Percentiles rank a stretch among this genome's conserved stretches.
Conservation (phyloP, 37 sponge, comb jelly and placozoan genomes). For the Aphrocallistes beatrix region DNA sequence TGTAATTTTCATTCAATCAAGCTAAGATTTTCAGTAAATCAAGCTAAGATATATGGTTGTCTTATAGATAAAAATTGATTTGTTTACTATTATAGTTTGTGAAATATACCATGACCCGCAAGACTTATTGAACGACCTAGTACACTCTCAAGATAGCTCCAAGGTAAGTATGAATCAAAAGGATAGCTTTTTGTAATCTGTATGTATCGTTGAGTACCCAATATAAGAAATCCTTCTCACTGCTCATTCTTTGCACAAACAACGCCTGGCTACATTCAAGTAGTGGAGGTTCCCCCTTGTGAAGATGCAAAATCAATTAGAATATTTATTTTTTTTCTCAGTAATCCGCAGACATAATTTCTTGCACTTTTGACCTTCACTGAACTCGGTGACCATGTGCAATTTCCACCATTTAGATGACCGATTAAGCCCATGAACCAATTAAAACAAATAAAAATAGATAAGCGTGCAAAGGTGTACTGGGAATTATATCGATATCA, state of each 20-base stretch:
- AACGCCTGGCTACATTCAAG: background rate
- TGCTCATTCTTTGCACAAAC: background rate
- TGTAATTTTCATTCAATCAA: too few species aligned
- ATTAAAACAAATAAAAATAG: background rate
- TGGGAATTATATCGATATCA: background rate
- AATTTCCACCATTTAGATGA: background rate
- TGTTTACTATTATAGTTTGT: too few species aligned
- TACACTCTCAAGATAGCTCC: background rate
- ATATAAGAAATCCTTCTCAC: background rate
- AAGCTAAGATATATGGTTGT: too few species aligned
- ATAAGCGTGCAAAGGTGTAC: background rate
- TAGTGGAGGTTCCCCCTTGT: background rate
- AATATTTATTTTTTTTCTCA: background rate
- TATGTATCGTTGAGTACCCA: background rate
- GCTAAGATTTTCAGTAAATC: too few species aligned
- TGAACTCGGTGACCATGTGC: background rate
- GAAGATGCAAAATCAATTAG: background rate
- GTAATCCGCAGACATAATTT: background rate
- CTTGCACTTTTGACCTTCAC: background rate
- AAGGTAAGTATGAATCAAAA: background rate
- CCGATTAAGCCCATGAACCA: background rate
- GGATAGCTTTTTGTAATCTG: background rate
- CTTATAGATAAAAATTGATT: too few species aligned
- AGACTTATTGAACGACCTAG: too few species aligned
- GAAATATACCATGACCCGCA: too few species aligned